Evolutionary conservation across 2,113 vertebrate species (phyloP).

Genomic region (Dunckerocampus dactyliophorus): DNA sequence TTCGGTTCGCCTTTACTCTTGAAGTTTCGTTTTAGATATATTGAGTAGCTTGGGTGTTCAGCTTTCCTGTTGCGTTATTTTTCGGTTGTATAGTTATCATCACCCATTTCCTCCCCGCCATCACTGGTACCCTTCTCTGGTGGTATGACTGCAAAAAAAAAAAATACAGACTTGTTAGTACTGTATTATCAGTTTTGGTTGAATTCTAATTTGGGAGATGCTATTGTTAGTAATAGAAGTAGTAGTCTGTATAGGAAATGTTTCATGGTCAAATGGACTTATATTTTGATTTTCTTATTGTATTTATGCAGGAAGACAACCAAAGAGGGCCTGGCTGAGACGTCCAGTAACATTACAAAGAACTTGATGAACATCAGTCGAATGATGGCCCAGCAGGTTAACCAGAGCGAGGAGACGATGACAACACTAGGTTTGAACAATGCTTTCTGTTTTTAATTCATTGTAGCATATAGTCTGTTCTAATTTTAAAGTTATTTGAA

Average conservation of each 20-base stretch:
- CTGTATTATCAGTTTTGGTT: too few relatives aligned
- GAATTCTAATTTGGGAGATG: too few relatives aligned
- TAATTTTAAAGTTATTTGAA: neutral
- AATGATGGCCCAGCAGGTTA: constrained; percentile 96
- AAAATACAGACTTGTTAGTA: too few relatives aligned
- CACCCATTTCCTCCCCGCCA: too few relatives aligned
- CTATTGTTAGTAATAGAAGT: too few relatives aligned
- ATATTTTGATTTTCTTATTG: neutral
- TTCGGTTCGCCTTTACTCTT: too few relatives aligned
- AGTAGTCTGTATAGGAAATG: neutral
- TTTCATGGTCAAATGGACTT: neutral
- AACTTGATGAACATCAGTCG: constrained; percentile 93
- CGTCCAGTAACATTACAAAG: constrained; percentile 86
- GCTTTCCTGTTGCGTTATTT: too few relatives aligned
- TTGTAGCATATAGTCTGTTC: neutral
- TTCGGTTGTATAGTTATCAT: too few relatives aligned
- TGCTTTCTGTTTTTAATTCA: neutral
- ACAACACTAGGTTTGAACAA: constrained; percentile 78
- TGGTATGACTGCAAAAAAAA: too few relatives aligned
- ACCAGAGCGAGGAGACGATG: constrained; percentile 89
- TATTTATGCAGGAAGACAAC: constrained; percentile 75
- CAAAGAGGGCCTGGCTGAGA: constrained; percentile 87
- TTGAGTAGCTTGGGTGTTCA: too few relatives aligned
- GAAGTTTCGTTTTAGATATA: too few relatives aligned
- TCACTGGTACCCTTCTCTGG: too few relatives aligned